Conservation (phyloP, 2,797 vertebrate species). For the Etheostoma nigrum region DNA sequence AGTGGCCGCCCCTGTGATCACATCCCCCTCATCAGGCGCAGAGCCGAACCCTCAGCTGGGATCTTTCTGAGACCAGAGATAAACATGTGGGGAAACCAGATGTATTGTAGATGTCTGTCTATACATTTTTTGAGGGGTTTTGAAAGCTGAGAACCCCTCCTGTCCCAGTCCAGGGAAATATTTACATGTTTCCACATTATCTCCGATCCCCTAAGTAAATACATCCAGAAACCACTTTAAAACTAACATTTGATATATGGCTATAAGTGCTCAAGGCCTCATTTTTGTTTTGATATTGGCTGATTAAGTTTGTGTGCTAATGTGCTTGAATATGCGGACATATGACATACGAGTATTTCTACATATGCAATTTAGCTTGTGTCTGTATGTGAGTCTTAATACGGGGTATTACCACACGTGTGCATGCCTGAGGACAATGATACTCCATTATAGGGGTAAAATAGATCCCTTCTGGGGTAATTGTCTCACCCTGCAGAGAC, state of each 20-base stretch:
- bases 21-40: constrained; percentile 51
- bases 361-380: constrained; percentile 4
- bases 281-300: constrained; percentile 41
- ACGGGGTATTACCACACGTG: neutral
- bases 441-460: neutral
- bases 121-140: constrained; percentile 2
- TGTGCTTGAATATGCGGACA: neutral
- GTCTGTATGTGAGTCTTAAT: neutral
- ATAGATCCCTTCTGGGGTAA: constrained; percentile 10
- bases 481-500: constrained; percentile 1
- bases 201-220: constrained; percentile 48
- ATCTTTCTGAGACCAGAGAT: constrained; percentile 41
- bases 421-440: constrained; percentile 19
- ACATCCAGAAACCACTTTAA: constrained; percentile 45
- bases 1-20: constrained; percentile 55
- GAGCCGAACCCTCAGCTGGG: constrained; percentile 69
- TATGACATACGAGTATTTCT: neutral
- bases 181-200: constrained; percentile 57
- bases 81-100: constrained; percentile 3
- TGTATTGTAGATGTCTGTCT: constrained; percentile 7
- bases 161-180: constrained; percentile 38
- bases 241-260: constrained; percentile 41
- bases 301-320: constrained; percentile 24
- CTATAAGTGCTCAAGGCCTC: constrained; percentile 40
- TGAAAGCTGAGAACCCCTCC: constrained; percentile 33